Percentiles rank a stretch among this genome's conserved stretches.
Evolutionary conservation across 2,797 vertebrate species (phyloP).

Genomic region (Holocentrus rufus): DNA sequence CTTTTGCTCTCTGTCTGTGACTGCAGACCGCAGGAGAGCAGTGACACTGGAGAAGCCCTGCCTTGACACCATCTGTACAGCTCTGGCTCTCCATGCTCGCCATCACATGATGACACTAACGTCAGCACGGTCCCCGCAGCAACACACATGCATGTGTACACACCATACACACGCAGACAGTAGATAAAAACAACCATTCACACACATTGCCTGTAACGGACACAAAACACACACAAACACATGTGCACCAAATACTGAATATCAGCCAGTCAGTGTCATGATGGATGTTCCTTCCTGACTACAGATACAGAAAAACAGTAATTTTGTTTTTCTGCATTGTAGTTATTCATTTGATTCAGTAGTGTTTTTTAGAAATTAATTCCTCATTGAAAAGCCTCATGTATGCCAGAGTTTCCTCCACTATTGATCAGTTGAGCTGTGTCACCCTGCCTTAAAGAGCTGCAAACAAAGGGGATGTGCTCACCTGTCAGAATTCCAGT

Average conservation of each 20-base stretch:
- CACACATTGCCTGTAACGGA: no score
- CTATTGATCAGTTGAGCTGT: slow-evolving; percentile 33
- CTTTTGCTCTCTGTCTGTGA: slow-evolving; percentile 57
- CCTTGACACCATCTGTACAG: slow-evolving; percentile 72
- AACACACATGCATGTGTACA: slow-evolving; percentile 19
- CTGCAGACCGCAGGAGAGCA: slow-evolving; percentile 38
- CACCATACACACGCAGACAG: slow-evolving; percentile 29
- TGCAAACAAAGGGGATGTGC: background rate
- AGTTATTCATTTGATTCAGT: no score
- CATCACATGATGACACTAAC: slow-evolving; percentile 44
- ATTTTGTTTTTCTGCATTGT: no score
- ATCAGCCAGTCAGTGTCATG: no score
- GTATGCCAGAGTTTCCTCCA: slow-evolving; percentile 42
- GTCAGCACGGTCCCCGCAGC: slow-evolving; percentile 27
- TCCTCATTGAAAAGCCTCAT: slow-evolving; percentile 34
- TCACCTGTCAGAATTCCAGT: no score
- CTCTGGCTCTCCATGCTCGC: slow-evolving; percentile 37
- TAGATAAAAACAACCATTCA: slow-evolving; percentile 5
- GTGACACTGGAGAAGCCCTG: slow-evolving; percentile 63
- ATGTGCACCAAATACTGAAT: background rate
- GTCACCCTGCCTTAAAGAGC: slow-evolving; percentile 30
- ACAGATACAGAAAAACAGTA: no score
- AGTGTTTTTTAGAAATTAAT: background rate
- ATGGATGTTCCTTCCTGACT: no score
- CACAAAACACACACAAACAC: no score